Conservation (phyloP, 2,797 vertebrate species). For the Taeniopygia guttata region DNA sequence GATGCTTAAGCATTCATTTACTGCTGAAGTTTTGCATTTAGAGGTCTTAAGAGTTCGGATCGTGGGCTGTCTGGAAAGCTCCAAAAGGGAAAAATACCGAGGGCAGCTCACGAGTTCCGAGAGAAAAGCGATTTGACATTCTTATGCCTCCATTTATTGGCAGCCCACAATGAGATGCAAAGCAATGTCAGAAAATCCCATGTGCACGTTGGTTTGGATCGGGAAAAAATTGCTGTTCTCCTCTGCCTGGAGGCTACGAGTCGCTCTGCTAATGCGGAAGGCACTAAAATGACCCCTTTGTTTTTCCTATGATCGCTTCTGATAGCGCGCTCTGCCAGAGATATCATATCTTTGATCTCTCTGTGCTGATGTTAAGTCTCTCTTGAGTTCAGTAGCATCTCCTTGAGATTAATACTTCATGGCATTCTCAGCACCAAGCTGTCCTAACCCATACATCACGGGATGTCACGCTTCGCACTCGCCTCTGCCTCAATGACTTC, state of each 20-base stretch:
- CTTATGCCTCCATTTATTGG: constrained; percentile 41
- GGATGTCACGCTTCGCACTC: constrained; percentile 75
- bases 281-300: constrained; percentile 66
- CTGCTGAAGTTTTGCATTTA: constrained; percentile 40
- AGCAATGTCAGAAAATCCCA: constrained; percentile 26
- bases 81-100: neutral
- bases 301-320: constrained; percentile 66
- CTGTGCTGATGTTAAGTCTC: constrained; percentile 65
- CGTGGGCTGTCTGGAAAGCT: neutral
- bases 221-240: neutral
- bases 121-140: neutral
- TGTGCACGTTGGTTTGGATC: neutral
- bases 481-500: constrained; percentile 73
- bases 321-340: constrained; percentile 61
- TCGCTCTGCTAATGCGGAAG: constrained; percentile 41
- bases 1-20: constrained; percentile 48
- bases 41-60: constrained; percentile 1
- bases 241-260: constrained; percentile 35
- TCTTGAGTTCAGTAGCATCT: constrained; percentile 71
- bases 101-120: neutral
- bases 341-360: constrained; percentile 78
- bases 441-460: constrained; percentile 85
- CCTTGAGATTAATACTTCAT: constrained; percentile 80
- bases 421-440: constrained; percentile 76
- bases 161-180: constrained; percentile 9